phyloP scores from a whole-genome alignment of 1,140 invertebrate species.

The Neodiprion lecontei region DNA sequence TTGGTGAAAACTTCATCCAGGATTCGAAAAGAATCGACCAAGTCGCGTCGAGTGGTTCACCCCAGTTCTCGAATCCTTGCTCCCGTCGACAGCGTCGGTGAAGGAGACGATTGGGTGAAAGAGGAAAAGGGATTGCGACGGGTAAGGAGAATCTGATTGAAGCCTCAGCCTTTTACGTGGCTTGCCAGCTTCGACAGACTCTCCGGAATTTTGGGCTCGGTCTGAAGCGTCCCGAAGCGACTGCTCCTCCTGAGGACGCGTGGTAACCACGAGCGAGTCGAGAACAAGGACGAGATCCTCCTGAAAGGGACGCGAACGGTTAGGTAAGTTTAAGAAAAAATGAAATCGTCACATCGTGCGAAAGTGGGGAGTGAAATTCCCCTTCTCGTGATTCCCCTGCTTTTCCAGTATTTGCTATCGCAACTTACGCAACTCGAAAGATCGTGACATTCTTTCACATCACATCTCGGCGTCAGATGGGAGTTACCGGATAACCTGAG shows the following conservation, averaged over 20 bases:
- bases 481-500: neutral
- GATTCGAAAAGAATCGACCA: neutral
- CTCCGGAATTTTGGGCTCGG: neutral
- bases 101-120: neutral
- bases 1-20: neutral
- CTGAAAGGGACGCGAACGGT: neutral
- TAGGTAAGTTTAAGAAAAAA: neutral
- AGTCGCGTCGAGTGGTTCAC: neutral
- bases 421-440: neutral
- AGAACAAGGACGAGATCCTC: neutral
- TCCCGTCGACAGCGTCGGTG: no score
- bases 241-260: no score
- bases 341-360: neutral
- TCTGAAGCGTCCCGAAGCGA: neutral
- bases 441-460: neutral
- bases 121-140: neutral
- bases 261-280: neutral
- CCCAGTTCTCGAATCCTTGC: neutral
- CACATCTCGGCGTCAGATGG: neutral
- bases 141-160: conserved; percentile 7
- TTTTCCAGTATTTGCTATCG: neutral
- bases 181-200: conserved; percentile 2
- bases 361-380: neutral
- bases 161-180: conserved; percentile 3
- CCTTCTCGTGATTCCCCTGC: neutral